These are phyloP conservation scores for Pogonognathellus flavescens DNA, from an alignment of 1,140 invertebrate species.

Conservation along the genomic window DNA sequence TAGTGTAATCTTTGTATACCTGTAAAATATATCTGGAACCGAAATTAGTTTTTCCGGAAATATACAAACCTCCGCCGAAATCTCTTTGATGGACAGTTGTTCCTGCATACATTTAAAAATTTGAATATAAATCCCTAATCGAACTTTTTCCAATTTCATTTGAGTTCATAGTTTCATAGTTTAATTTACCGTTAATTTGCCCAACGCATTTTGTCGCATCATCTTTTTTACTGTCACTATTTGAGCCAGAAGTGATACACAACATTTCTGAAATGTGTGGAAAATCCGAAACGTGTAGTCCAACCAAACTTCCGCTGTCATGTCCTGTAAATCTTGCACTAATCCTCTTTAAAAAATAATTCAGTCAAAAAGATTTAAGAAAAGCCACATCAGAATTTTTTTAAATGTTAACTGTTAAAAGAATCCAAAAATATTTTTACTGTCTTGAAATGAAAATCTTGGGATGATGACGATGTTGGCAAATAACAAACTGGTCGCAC, in stretches of 20 bases:
- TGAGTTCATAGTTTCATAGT: too few relatives aligned
- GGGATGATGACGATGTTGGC: background rate
- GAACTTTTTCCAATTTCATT: too few relatives aligned
- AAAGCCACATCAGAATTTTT: too few relatives aligned
- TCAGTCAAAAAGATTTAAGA: background rate
- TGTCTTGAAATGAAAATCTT: conserved; percentile 10
- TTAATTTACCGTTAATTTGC: conserved; percentile 17
- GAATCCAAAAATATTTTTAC: conserved; percentile 13
- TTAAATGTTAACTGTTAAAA: too few relatives aligned
- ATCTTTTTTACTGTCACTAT: background rate
- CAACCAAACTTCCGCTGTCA: conserved; percentile 8
- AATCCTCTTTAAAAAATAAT: background rate
- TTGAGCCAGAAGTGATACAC: conserved; percentile 3
- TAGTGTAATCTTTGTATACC: background rate
- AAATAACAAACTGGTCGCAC: background rate
- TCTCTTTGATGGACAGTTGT: conserved; percentile 26
- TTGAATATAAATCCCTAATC: too few relatives aligned
- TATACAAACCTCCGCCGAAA: conserved; percentile 1
- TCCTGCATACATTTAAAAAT: background rate
- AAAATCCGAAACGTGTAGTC: conserved; percentile 10
- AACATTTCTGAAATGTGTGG: conserved; percentile 35
- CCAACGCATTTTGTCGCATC: conserved; percentile 16
- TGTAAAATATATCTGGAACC: conserved; percentile 26
- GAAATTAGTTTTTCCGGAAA: conserved; percentile 24
- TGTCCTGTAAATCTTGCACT: conserved; percentile 7